Conservation (phyloP, 2,888 invertebrate genomes). For the Thereva nobilitata region DNA sequence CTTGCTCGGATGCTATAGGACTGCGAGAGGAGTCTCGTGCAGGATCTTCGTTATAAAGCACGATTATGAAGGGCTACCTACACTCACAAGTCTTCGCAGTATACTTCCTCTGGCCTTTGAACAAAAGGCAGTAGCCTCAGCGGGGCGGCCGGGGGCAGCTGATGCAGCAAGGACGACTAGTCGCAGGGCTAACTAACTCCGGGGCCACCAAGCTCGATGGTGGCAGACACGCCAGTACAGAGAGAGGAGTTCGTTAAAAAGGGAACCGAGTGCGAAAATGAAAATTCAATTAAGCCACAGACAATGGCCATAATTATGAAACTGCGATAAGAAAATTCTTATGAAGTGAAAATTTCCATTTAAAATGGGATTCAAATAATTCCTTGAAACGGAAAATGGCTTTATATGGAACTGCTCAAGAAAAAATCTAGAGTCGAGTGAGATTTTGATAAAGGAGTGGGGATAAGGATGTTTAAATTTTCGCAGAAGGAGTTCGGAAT, state of each 20-base stretch:
- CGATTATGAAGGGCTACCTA: no score
- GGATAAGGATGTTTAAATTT: no score
- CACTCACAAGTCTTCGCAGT: no score
- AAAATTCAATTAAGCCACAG: slow-evolving; percentile 34
- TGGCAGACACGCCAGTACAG: not conserved
- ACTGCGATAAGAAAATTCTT: slow-evolving; percentile 34
- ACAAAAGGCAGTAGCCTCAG: no score
- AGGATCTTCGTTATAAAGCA: no score
- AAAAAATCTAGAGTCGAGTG: not conserved
- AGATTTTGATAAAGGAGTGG: no score
- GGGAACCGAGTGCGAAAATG: slow-evolving; percentile 27
- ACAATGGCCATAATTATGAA: slow-evolving; percentile 32
- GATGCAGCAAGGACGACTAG: no score
- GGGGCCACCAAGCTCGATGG: not conserved
- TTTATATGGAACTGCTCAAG: slow-evolving; percentile 17
- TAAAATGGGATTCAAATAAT: slow-evolving; percentile 19
- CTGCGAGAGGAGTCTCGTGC: no score
- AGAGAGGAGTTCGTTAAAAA: slow-evolving; percentile 10
- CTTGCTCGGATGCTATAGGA: no score
- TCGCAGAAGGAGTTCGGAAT: no score
- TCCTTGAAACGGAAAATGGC: slow-evolving; percentile 11
- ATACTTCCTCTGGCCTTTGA: no score
- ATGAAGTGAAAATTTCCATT: slow-evolving; percentile 34
- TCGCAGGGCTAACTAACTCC: not conserved
- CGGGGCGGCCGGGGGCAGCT: no score